Evolutionary conservation across 2,113 vertebrate genomes (phyloP), one percentile per base, ranked within the genome.

Genomic region (Podarcis muralis): DNA sequence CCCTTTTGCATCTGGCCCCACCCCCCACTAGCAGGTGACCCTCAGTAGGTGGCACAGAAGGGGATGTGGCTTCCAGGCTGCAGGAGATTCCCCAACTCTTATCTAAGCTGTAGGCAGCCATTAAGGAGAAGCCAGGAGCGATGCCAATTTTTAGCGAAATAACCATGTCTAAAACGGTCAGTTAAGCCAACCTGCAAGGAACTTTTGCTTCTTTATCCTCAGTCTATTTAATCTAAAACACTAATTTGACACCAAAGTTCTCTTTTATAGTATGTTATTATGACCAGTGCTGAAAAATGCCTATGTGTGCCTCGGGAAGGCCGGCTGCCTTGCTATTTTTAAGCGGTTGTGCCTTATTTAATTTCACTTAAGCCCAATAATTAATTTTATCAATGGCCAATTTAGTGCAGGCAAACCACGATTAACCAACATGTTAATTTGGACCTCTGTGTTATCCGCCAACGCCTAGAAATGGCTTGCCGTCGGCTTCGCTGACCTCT

Each of bases 351-450:
- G 91, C 92, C 87, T 91, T 91, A 93, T 95, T 95, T 91, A 92
- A 95, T 95, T 95, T 95, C 89, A 91, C 94, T 94, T 93, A 95
- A 95, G 89, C 90, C 91, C 91, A 92, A 93, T 93, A 95, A 96
- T 92, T 96, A 92, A 93, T 89, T 90, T 80, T 83, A 87, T 90
- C 94, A 87, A 89, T 95, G 92, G 90, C 81, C 93, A 95, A 95
- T 92, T 78, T 90, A 94, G 57, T 92, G 86, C 90, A 91, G 93
- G 92, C 95, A 93, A 95, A 93, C 88, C 82, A 84, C 83, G 92
- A 85, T 90, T 76, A 89, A 87, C 72, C 81, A 83, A 57, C 83
- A 79, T 0, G 0, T 84, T 93, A 86, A 69, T 93, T 93, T 81
- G 91, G 91, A 91, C 79, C 93, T 90, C 92, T 66, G 65, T 83